phyloP scores from a whole-genome alignment of 2,797 vertebrate genomes.

The Novumbra hubbsi region DNA sequence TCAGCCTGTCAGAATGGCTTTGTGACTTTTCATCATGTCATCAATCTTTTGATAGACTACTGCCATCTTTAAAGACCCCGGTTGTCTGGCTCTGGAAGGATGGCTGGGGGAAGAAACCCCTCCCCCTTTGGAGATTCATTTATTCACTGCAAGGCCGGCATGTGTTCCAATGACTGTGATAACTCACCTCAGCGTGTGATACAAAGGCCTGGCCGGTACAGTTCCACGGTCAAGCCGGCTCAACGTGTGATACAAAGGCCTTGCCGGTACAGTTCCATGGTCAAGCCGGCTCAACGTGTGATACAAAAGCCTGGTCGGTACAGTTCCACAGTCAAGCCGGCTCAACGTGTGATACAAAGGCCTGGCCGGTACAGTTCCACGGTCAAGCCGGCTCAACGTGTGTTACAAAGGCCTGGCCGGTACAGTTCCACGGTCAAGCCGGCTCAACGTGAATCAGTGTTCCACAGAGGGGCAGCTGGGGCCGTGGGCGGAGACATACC shows the following conservation, averaged over 20 bases:
- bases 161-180: slow-evolving; percentile 22
- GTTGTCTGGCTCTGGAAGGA: slow-evolving; percentile 28
- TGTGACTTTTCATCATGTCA: slow-evolving; percentile 5
- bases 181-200: slow-evolving; percentile 8
- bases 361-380: too few relatives aligned
- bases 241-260: slow-evolving; percentile 39
- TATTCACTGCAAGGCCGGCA: slow-evolving; percentile 20
- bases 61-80: slow-evolving; percentile 4
- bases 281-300: too few relatives aligned
- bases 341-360: background rate
- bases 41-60: slow-evolving; percentile 29
- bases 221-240: slow-evolving; percentile 24
- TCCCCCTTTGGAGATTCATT: slow-evolving; percentile 6
- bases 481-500: slow-evolving; percentile 44
- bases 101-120: slow-evolving; percentile 1
- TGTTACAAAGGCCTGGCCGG: slow-evolving; percentile 29
- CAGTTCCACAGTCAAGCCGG: slow-evolving; percentile 26
- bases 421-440: slow-evolving; percentile 27
- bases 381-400: slow-evolving; percentile 23
- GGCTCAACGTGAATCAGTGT: background rate
- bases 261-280: too few relatives aligned
- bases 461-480: slow-evolving; percentile 10
- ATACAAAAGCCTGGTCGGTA: background rate
- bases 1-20: slow-evolving; percentile 1
- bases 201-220: too few relatives aligned